Evolutionary conservation across 2,113 vertebrate genomes (phyloP), one percentile per base, ranked within the genome.

Genomic region (Guaruba guarouba): DNA sequence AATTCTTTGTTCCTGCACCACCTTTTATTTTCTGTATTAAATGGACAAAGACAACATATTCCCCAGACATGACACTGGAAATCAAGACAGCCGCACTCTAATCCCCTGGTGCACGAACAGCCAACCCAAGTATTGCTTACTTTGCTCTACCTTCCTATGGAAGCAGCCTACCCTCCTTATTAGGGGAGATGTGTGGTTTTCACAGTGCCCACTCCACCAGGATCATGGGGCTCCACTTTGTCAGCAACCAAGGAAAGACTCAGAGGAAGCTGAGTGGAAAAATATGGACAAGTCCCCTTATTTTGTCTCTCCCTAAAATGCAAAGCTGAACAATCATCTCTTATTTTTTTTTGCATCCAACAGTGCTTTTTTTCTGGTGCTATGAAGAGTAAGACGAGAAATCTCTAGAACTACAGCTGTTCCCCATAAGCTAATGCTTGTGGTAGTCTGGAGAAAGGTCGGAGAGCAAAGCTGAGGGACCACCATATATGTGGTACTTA

Each of bases 401-500:
- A 70, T 28, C 2, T 55, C 76, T 68, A 57, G 24, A 92, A 59
- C 7, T 20, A 19, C 18, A 46, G 2, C 33, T 61, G 10, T 52
- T 95, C 75, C 29, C 17, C 4, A 7, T 25, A 18, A 1, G 0
- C 8, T 69, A 19, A 10, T 90, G 23, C 9, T 13, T 6, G 3
- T 18, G 10, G 13, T 13, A 24, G 6, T 29, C 43, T 17, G n/a
- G 37, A 76, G 59, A 48, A 61, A 66, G 14, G 28, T 27, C 37
- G 29, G 14, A 80, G 14, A 67, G 7, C 37, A 51, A 79, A 86
- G 19, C 9, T 37, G n/a, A 57, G 13, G 10, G 9, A 18, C 13
- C 23, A 1, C 9, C 7, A 2, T 10, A 17, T 6, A 9, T 0
- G 0, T 12, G 8, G 33, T 16, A 9, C 35, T 59, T 57, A 35